Conservation (phyloP, 2,797 vertebrate species). For the Danio aesculapii region DNA sequence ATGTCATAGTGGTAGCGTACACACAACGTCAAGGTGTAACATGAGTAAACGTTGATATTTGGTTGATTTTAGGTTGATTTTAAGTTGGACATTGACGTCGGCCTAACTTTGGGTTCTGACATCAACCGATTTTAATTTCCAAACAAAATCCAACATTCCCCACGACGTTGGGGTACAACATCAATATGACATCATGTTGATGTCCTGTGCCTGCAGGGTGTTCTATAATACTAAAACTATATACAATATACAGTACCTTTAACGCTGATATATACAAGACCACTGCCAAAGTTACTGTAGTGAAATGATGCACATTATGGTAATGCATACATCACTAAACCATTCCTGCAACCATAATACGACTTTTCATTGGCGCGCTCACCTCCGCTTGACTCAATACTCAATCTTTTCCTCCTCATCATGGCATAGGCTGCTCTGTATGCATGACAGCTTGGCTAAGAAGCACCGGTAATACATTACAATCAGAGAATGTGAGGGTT, state of each 20-base stretch:
- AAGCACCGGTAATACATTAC: constrained; percentile 65
- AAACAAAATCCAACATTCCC: no score
- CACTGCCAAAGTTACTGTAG: not conserved
- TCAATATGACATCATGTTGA: no score
- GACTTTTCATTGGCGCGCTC: constrained; percentile 34
- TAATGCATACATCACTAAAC: not conserved
- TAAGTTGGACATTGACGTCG: no score
- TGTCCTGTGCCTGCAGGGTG: no score
- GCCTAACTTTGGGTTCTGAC: no score
- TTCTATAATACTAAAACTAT: not conserved
- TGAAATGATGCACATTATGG: not conserved
- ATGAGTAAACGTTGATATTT: no score
- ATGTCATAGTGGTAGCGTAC: no score
- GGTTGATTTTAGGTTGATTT: no score
- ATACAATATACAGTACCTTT: not conserved
- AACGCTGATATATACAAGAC: not conserved
- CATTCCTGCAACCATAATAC: not conserved
- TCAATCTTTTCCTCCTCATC: constrained; percentile 19
- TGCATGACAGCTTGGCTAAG: constrained; percentile 84
- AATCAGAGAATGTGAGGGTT: constrained; percentile 40
- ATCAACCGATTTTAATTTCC: no score
- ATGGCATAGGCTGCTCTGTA: constrained; percentile 54
- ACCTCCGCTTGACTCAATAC: constrained; percentile 16
- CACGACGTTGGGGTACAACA: no score
- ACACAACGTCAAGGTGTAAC: no score